Conservation (phyloP, 2,113 vertebrate genomes). For the Marmota monax region DNA sequence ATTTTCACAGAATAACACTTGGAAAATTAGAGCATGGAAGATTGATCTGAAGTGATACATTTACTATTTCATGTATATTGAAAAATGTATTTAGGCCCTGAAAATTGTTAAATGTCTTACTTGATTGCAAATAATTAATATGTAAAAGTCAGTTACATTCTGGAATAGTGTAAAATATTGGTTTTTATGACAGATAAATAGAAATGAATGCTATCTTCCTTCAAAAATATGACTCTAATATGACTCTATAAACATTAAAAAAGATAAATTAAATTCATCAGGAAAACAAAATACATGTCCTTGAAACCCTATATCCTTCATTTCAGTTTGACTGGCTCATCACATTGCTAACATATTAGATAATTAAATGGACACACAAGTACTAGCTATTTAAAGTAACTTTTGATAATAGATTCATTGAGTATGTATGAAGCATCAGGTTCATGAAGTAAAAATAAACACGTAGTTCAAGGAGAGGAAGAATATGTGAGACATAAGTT, state of each 20-base stretch:
- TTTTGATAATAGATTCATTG: conserved; percentile 4
- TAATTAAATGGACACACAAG: conserved; percentile 53
- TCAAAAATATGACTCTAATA: not conserved
- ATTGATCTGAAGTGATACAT: not conserved
- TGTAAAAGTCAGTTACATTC: not conserved
- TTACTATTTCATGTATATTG: not conserved
- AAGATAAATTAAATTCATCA: not conserved
- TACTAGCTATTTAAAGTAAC: conserved; percentile 46
- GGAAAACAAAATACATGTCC: not conserved
- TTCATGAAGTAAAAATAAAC: conserved; percentile 53
- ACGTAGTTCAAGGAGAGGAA: conserved; percentile 70
- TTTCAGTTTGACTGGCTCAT: not conserved
- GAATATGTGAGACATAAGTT: conserved; percentile 56
- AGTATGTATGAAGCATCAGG: not conserved
- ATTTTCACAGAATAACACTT: not conserved
- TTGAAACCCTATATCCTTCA: conserved; percentile 25
- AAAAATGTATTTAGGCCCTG: not conserved
- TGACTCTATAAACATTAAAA: not conserved
- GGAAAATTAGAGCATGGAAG: not conserved
- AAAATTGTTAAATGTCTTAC: not conserved
- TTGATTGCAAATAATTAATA: not conserved
- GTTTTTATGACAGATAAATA: not conserved
- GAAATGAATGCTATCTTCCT: not conserved
- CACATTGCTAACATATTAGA: not conserved
- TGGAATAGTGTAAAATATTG: not conserved